Conservation (phyloP, 1,140 invertebrate species). For the Drosophila mauritiana region DNA sequence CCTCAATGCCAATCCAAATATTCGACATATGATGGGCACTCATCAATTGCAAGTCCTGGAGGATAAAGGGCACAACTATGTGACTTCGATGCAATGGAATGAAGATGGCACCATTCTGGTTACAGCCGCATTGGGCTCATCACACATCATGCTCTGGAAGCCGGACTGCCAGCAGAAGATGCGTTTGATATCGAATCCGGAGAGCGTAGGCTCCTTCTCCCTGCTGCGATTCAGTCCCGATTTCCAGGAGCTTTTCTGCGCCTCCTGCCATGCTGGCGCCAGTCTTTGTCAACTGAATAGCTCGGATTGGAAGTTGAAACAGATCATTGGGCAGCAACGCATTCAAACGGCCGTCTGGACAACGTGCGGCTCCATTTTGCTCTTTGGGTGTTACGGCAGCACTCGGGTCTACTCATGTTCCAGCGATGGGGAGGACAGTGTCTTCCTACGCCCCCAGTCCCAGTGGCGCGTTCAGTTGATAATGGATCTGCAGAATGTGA, state of each 20-base stretch:
- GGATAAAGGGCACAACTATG: conserved; percentile 9
- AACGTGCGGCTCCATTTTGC: conserved; percentile 2
- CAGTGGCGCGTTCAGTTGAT: conserved; percentile 8
- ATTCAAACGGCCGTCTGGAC: conserved; percentile 49
- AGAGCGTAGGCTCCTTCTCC: not conserved
- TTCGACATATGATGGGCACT: conserved; percentile 5
- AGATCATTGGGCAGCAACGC: not conserved
- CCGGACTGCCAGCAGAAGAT: conserved; percentile 21
- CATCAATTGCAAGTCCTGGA: conserved; percentile 1
- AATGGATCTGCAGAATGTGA: conserved; percentile 3
- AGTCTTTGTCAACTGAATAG: conserved; percentile 2
- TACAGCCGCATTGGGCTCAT: conserved; percentile 26
- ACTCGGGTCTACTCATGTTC: conserved; percentile 5
- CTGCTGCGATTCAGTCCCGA: conserved; percentile 21
- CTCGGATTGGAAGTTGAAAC: not conserved
- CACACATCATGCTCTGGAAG: conserved; percentile 28
- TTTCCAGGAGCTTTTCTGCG: conserved; percentile 9
- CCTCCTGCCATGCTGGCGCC: not conserved
- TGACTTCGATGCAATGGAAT: conserved; percentile 42
- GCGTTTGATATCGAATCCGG: not conserved
- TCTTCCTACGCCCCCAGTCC: not conserved
- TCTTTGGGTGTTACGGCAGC: conserved; percentile 11
- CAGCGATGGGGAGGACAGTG: not conserved
- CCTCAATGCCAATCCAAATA: not conserved
- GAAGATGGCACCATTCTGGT: conserved; percentile 13